Evolutionary conservation across 2,113 vertebrate species (phyloP), one percentile per base, ranked within the genome.

Genomic region (Sceloporus undulatus): DNA sequence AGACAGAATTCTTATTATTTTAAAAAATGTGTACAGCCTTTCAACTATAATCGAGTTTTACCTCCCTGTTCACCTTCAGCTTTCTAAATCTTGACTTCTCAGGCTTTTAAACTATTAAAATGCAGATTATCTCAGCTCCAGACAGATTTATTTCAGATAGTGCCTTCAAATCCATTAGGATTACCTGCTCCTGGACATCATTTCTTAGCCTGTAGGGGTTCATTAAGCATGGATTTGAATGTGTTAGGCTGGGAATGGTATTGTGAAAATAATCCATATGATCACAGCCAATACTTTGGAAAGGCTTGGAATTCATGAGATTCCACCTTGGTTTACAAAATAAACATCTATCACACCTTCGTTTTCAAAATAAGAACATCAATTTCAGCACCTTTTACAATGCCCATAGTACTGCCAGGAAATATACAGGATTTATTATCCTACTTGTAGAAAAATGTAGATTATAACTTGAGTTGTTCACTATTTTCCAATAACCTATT

Each of bases 221-320:
- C 94, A 96, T 97, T 97, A 96, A 95, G 92, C 89, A 94, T 92
- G 95, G 92, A 96, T 97, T 96, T 95, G 94, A 95, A 94, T 92
- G 78, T 92, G 84, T 90, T 87, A 89, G 86, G 87, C 87, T 29
- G 91, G 91, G 90, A 94, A 94, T 85, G 62, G 56, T 91, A 88
- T 83, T 94, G 88, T 94, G 78, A 88, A 94, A 95, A 93, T 92
- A 89, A 93, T 90, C 93, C 88, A 85, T 82, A 14, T 91, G 87
- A 92, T 87, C 52, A 62, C 82, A 74, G 78, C 93, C 82, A 59
- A 87, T 91, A 7, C 85, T 79, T 77, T 73, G 79, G 42, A 90
- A 88, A 29, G 92, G 87, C 71, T 52, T 92, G 91, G 89, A 71
- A 62, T 92, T 91, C 87, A 10, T 90, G 74, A 92, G 96, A 91